These are phyloP conservation scores for Synaphobranchus kaupii DNA, from an alignment of 2,797 vertebrate species.

Conservation along the genomic window DNA sequence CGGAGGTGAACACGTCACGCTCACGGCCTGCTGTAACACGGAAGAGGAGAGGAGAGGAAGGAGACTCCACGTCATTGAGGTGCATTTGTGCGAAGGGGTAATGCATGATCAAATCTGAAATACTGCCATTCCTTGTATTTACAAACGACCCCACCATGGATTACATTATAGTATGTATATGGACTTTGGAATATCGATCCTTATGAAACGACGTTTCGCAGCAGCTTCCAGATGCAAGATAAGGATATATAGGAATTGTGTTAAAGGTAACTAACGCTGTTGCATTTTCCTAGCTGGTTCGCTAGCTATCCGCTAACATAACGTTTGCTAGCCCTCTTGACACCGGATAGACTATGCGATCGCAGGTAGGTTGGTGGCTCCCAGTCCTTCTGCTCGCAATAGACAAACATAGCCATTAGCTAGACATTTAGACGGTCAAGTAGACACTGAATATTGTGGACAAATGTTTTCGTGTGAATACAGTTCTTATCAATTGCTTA, in stretches of 20 bases:
- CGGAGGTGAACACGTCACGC: slow-evolving; percentile 40
- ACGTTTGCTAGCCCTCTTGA: slow-evolving; percentile 14
- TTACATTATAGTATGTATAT: background rate
- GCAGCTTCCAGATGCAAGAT: background rate
- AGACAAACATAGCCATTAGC: background rate
- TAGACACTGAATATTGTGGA: too few relatives aligned
- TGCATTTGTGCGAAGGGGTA: slow-evolving; percentile 53
- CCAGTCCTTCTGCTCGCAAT: background rate
- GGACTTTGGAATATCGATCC: background rate
- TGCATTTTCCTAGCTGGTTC: slow-evolving; percentile 43
- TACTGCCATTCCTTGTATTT: slow-evolving; percentile 29
- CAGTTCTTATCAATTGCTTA: background rate
- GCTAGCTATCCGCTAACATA: slow-evolving; percentile 33
- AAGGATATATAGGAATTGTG: slow-evolving; percentile 31
- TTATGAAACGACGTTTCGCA: background rate
- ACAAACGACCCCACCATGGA: background rate
- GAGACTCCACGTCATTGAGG: slow-evolving; percentile 76
- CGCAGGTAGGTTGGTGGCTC: slow-evolving; percentile 9
- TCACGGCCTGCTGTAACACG: slow-evolving; percentile 63
- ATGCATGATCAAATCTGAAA: slow-evolving; percentile 25
- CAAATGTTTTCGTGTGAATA: background rate
- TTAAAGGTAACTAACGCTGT: slow-evolving; percentile 60
- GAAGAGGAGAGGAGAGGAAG: slow-evolving; percentile 63
- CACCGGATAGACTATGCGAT: slow-evolving; percentile 13
- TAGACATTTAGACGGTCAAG: background rate